phyloP scores from a whole-genome alignment of 1,140 invertebrate species.

The Drosophila fuyamai region DNA sequence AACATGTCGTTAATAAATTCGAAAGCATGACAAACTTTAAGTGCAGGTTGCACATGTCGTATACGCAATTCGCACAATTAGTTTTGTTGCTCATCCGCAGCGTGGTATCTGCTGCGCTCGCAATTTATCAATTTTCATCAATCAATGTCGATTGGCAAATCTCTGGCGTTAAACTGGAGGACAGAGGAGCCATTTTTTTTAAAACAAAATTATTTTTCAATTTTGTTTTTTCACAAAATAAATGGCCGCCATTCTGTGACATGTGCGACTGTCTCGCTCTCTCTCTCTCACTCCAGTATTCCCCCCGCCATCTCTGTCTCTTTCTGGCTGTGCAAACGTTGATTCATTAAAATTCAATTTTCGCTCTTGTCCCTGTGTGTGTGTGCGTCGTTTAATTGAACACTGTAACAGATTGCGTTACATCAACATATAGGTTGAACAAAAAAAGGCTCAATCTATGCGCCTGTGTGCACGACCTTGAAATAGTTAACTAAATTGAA shows the following conservation, averaged over 20 bases:
- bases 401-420: constrained; percentile 56
- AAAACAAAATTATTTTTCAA: constrained; percentile 44
- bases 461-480: constrained; percentile 31
- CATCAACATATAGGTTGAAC: constrained; percentile 28
- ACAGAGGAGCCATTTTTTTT: constrained; percentile 10
- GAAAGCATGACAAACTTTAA: constrained; percentile 49
- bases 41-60: constrained; percentile 50
- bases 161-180: constrained; percentile 38
- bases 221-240: constrained; percentile 35
- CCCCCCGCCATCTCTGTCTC: neutral
- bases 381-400: constrained; percentile 53
- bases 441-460: neutral
- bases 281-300: neutral
- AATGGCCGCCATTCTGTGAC: constrained; percentile 49
- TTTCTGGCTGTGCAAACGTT: constrained; percentile 34
- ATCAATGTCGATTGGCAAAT: constrained; percentile 73
- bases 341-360: constrained; percentile 74
- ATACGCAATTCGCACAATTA: constrained; percentile 65
- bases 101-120: constrained; percentile 23
- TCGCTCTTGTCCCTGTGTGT: constrained; percentile 26
- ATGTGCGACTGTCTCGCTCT: constrained; percentile 26
- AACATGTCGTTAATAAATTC: constrained; percentile 65
- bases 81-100: constrained; percentile 26
- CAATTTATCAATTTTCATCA: constrained; percentile 77
- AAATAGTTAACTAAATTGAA: constrained; percentile 34